Conservation (phyloP, 2,888 invertebrate genomes). For the Prenolepis imparis region DNA sequence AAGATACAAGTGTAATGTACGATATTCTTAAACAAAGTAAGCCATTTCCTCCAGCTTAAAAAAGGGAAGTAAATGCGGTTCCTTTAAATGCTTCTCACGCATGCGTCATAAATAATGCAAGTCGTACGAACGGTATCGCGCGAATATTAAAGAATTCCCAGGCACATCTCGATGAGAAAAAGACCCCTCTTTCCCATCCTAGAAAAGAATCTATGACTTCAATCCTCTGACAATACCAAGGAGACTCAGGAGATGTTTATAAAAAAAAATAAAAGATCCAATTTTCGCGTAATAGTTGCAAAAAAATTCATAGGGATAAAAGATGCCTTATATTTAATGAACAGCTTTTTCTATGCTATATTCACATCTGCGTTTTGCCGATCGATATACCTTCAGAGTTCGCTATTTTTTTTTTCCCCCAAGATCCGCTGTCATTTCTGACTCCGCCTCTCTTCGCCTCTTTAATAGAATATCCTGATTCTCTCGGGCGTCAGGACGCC, state of each 20-base stretch:
- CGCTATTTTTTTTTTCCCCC: neutral
- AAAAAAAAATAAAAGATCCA: slow-evolving; percentile 42
- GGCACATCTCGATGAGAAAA: slow-evolving; percentile 32
- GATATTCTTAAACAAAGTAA: slow-evolving; percentile 32
- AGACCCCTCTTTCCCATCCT: neutral
- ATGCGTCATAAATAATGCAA: slow-evolving; percentile 40
- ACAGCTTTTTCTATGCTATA: neutral
- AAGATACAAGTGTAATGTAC: neutral
- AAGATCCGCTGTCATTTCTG: slow-evolving; percentile 27
- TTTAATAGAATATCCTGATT: slow-evolving; percentile 30
- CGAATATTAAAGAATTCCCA: slow-evolving; percentile 54
- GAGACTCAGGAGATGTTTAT: slow-evolving; percentile 37
- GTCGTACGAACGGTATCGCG: slow-evolving; percentile 28
- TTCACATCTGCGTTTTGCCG: slow-evolving; percentile 9
- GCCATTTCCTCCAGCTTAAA: slow-evolving; percentile 23
- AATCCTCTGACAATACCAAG: slow-evolving; percentile 20
- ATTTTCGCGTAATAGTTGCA: slow-evolving; percentile 37
- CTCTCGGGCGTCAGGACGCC: neutral
- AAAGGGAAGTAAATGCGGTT: slow-evolving; percentile 19
- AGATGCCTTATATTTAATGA: neutral
- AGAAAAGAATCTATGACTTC: slow-evolving; percentile 17
- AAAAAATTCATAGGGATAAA: slow-evolving; percentile 36
- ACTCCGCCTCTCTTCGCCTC: neutral
- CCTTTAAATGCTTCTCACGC: slow-evolving; percentile 38
- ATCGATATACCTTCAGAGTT: neutral